Evolutionary conservation across 2,113 vertebrate species (phyloP).

Genomic region (Oreochromis aureus): DNA sequence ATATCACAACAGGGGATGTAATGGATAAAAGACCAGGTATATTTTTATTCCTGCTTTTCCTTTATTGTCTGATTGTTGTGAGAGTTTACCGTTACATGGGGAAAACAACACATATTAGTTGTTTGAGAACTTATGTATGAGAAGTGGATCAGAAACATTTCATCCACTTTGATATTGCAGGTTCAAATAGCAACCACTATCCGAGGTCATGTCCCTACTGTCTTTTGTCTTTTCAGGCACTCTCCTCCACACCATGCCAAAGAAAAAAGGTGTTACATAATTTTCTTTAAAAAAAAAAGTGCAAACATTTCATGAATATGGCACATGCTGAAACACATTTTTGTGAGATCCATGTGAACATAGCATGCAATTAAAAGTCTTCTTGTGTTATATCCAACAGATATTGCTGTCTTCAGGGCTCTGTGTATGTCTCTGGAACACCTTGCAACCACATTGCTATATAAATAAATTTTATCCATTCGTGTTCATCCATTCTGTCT

Average conservation of each 20-base stretch:
- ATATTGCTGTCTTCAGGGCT: neutral
- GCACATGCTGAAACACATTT: neutral
- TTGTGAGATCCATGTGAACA: neutral
- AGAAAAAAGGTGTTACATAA: neutral
- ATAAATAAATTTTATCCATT: neutral
- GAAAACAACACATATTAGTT: neutral
- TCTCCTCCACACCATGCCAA: neutral
- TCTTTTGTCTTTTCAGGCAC: neutral
- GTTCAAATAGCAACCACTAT: neutral
- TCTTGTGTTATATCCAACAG: neutral
- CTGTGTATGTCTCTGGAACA: neutral
- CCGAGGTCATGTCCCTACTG: neutral
- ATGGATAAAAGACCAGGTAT: neutral
- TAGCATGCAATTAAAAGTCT: neutral
- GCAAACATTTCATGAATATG: neutral
- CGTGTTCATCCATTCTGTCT: neutral
- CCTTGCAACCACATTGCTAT: neutral
- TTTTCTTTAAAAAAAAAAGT: accelerated
- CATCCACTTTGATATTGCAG: conserved; percentile 12
- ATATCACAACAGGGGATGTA: neutral
- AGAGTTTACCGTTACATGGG: accelerated
- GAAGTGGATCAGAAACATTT: neutral
- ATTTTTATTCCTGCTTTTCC: neutral
- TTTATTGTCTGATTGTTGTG: neutral
- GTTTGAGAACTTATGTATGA: neutral